Evolutionary conservation across 2,797 vertebrate genomes (phyloP), one percentile per base, ranked within the genome.

Genomic region (Dermochelys coriacea): DNA sequence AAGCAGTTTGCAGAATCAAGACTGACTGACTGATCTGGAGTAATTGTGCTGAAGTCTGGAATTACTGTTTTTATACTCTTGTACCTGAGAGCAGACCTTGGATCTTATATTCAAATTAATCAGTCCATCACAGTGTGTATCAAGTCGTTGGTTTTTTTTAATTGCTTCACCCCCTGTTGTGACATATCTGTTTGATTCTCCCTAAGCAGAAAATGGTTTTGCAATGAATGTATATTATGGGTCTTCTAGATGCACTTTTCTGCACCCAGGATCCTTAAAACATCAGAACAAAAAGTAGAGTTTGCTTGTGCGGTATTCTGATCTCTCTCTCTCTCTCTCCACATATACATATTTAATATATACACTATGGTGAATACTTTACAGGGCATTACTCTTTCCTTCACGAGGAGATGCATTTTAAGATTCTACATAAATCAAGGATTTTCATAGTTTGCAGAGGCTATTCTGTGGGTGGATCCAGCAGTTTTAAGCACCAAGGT

Each of bases 111-210:
- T 84, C 34, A 68, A 81, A 68, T 41, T 51, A 59, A 47, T 0
- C 27, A 82, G 15, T 0, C 3, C 4, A 8, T 57, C 79, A 11
- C 1, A 50, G 0, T 0, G 34, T 21, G 0, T 6, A 9, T 15
- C 21, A 45, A 59, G 12, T n/a, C 51, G 49, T 31, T 31, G 4
- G 11, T 18, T n/a, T 50, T 49, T 31, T 31, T 45, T 15, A 9
- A 15, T 34, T 18, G 49, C 49, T 55, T 64, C 27, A 21, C 5
- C 1, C 0, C 15, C 16, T 57, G 21, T 45, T n/a, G 2, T 4
- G 12, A 75, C 12, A 59, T 25, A 59, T 59, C 55, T 57, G 45
- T 29, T 74, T 74, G 12, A 64, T 74, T 74, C 11, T 25, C 71
- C 7, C 23, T 45, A 11, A 74, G 41, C 41, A 45, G 41, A 74